A percentile compares a stretch with the other conserved stretches of the same genome.
These are phyloP conservation scores for Ectropis crepuscularia DNA, from an alignment of 2,888 invertebrate genomes.

Conservation along the genomic window DNA sequence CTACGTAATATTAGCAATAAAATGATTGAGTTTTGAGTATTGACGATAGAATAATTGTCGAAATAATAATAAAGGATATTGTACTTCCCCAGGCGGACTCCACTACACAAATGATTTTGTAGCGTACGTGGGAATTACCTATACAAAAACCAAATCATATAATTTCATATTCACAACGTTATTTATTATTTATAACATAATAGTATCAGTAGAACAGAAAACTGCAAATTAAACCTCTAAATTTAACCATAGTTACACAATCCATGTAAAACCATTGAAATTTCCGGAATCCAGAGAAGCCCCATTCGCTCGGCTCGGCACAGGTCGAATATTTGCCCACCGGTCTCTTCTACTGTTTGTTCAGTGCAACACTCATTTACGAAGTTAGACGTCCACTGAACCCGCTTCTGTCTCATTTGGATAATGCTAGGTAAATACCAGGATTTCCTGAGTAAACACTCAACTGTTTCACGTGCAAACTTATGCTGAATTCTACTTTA, in stretches of 20 bases:
- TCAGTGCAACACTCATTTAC: conserved; percentile 74
- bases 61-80: no score
- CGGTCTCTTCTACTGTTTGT: conserved; percentile 61
- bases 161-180: no score
- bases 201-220: no score
- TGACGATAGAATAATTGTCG: no score
- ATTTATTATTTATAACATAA: no score
- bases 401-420: conserved; percentile 71
- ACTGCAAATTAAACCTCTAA: no score
- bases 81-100: no score
- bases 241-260: neutral
- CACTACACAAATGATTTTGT: no score
- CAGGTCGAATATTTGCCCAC: conserved; percentile 57
- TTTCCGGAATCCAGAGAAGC: conserved; percentile 5
- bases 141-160: no score
- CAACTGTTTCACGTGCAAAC: conserved; percentile 12
- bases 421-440: conserved; percentile 73
- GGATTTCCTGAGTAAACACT: conserved; percentile 47
- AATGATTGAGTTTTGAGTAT: no score
- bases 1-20: no score
- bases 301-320: conserved; percentile 34
- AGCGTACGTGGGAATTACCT: no score
- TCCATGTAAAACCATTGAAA: conserved; percentile 9
- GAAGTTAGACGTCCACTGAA: conserved; percentile 68
- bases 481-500: neutral